These are phyloP conservation scores for Drosophila mulleri DNA, from an alignment of 2,888 invertebrate genomes.

Conservation along the genomic window DNA sequence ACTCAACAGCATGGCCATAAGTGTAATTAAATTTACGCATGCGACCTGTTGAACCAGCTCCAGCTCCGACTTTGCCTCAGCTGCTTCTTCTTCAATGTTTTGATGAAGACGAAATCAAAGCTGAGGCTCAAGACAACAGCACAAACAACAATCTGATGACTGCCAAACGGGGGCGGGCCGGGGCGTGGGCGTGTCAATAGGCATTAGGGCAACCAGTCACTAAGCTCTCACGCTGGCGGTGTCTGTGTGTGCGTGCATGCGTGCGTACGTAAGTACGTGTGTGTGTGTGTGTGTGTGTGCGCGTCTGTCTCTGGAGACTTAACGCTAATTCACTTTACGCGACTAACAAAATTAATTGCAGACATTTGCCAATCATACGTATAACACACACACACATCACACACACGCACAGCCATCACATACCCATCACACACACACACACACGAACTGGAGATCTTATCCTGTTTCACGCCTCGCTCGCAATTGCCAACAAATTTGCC, in stretches of 20 bases:
- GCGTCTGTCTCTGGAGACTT: conserved; percentile 46
- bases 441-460: conserved; percentile 12
- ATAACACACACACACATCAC: conserved; percentile 8
- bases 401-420: conserved; percentile 7
- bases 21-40: conserved; percentile 71
- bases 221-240: conserved; percentile 21
- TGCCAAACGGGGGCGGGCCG: neutral
- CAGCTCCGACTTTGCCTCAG: neutral
- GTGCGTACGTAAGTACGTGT: neutral
- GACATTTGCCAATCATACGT: conserved; percentile 65
- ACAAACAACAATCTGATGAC: neutral
- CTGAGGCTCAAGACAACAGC: conserved; percentile 7
- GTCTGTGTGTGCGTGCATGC: conserved; percentile 5
- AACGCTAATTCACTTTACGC: conserved; percentile 72
- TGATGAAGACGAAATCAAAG: conserved; percentile 60
- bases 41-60: conserved; percentile 27
- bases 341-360: conserved; percentile 74
- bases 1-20: conserved; percentile 53
- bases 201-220: conserved; percentile 36
- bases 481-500: conserved; percentile 53
- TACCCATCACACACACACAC: neutral
- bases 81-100: conserved; percentile 21
- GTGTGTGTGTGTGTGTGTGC: too few species aligned
- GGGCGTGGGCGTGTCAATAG: conserved; percentile 35
- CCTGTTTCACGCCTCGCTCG: conserved; percentile 42